Base-by-base conservation (phyloP, 2,888 invertebrate species). In the Alloplasta piceator region DNA sequence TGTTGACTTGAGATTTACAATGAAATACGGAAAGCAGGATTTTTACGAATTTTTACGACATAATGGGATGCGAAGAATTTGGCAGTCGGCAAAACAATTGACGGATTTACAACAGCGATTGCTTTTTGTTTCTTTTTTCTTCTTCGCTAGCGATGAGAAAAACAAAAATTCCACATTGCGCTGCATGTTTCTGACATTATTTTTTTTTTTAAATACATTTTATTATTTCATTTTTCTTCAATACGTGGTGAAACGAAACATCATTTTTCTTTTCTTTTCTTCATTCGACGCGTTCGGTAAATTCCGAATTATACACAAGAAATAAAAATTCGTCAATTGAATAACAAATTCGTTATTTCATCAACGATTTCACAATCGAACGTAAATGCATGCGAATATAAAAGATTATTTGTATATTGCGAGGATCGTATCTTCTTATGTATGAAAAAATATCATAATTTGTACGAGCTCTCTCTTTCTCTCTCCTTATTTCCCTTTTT, bases 381-480 rank as follows among this genome's bases (percentile, higher is more conserved):
- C 68, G 61, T 66, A 36, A 63, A 70, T 68, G 61, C 67, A 63
- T 75, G 64, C 79, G 71, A 80, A 76, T 76, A 80, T 72, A 80
- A 80, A 80, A 72, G 12, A 68, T 71, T 71, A 78, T 58, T 78
- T 78, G 71, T 67, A 73, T 80, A 80, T 79, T 70, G 79, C 74
- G 75, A 78, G 80, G 73, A 73, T 75, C 72, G 72, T 71, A 80
- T 55, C 56, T 7, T 64, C 64, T 64, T 73, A 73, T 72, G 76
- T 80, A 81, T 83, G 78, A 78, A 83, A 82, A 83, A 83, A 83
- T 83, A 82, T 82, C 78, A 82, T 83, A 83, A 81, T 83, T 83
- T 83, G 80, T 83, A 83, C 82, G 80, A 83, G 74, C 82, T 77
- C 63, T 60, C 78, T 60, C 61, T 80, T 60, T 75, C 58, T 71